Evolutionary conservation across 2,888 invertebrate species (phyloP), one percentile per base, ranked within the genome.

Genomic region (Meiosimyza platycephala): DNA sequence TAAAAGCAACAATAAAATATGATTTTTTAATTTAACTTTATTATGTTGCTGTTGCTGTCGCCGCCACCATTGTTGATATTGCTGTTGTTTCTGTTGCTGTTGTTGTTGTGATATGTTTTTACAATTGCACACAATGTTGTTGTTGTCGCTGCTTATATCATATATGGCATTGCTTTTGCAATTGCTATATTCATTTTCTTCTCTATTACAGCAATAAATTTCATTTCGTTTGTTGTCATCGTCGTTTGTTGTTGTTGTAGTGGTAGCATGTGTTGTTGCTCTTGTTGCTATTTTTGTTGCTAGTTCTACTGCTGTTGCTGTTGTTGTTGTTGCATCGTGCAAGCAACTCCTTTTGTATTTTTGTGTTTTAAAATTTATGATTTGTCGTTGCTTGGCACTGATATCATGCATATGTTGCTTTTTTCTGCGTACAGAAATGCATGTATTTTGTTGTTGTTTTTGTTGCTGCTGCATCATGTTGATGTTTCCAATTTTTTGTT

Each of bases 351-450:
- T 60, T 22, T 60, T 60, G 9, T 9, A 18, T 60, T 60, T 60
- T 28, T 22, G 59, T 11, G 59, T 60, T 60, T 60, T 60, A 28
- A 60, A 60, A 28, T 60, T 60, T 15, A 60, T 12, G 33, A 60
- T 60, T 22, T 18, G 22, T 28, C 22, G 59, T 40, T 40, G 40
- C 9, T 40, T 40, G 1, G 40, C 40, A 40, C 40, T 40, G 40
- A 40, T 40, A 40, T 6, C 28, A 28, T 28, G 28, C 28, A 28
- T 28, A 28, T 28, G 28, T 4, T 28, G 28, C 28, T 28, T 4
- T 28, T 28, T 28, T 28, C 28, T 40, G 0, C 40, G 40, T 40
- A 40, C 9, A 40, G n/a, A n/a, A n/a, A 40, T 40, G 9, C 40
- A 40, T 40, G 40, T 7, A 2, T n/a, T n/a, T n/a, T 40, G 40